Evolutionary conservation across 2,113 vertebrate genomes (phyloP), one percentile per base, ranked within the genome.

Genomic region (Indicator maculatus): DNA sequence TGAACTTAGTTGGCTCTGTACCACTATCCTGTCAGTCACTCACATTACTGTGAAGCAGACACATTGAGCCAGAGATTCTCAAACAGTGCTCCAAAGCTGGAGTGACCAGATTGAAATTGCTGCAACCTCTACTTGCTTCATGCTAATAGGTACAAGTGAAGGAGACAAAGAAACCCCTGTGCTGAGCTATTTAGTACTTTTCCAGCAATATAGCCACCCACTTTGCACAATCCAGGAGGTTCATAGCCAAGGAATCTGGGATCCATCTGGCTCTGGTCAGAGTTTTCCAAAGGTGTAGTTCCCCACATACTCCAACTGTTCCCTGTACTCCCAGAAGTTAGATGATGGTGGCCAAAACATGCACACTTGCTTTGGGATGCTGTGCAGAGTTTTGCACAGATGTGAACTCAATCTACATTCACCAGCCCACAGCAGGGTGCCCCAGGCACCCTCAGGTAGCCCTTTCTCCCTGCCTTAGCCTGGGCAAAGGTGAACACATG

Each of bases 141-240:
- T 61, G 26, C 17, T 61, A 65, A 9, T 24, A 63, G 47, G 70
- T 83, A 56, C 0, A 1, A 83, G 20, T 41, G 36, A 67, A 41
- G 26, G 59, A 93, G 82, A 93, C 82, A 93, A 80, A 79, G 79
- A 89, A 80, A 11, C 15, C 50, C 56, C 87, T 91, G 70, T 94
- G 56, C 86, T 71, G 65, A 83, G 33, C 8, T 7, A 45, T 73
- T 89, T 41, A 12, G 30, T 74, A n/a, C 47, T 96, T 96, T 93
- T 83, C 82, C 89, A 94, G 45, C 78, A 83, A 44, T 1, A 15
- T 73, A 84, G 28, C 81, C 87, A 85, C 67, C 70, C 45, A 2
- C 41, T 96, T 88, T 86, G 56, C 93, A 81, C 80, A 88, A 83
- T 81, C 80, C 79, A 77, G 65, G 69, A n/a, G 0, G 1, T 24